Evolutionary conservation across 2,113 vertebrate species (phyloP), one percentile per base, ranked within the genome.

Genomic region (Alosa alosa): DNA sequence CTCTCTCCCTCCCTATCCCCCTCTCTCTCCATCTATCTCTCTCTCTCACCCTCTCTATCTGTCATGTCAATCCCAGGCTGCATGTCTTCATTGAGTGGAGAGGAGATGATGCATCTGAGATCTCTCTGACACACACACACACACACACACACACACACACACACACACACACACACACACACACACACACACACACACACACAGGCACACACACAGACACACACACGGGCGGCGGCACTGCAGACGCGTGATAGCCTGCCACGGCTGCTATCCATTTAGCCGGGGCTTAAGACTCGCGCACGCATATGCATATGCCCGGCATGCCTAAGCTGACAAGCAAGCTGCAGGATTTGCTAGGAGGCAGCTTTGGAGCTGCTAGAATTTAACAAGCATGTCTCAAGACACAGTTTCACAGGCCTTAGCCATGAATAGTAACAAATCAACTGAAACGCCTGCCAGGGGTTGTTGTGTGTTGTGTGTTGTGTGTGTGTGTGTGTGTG

Each of bases 301-400:
- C 92, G 91, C 92, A 94, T 94, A 94, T 95, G 94, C 94, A 94
- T 93, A 95, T 93, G 94, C 90, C 86, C 91, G 91, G 93, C 90
- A 86, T 94, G 87, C 64, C 92, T 95, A 91, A 95, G 93, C 94
- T 94, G 90, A 93, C 93, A 95, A 94, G 91, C 90, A 94, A 93
- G 93, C 91, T 93, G 94, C 91, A 83, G 82, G 91, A 95, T 95
- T 90, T 95, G 83, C 91, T 95, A 92, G 92, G 92, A 96, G 93
- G 88, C 91, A 84, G 57, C 90, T 94, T 94, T 94, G 91, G 92
- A 94, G 92, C 93, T n/a, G n/a, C n/a, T n/a, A n/a, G n/a, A 94
- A 95, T 96, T 95, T 95, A 96, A 96, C 95, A 95, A 96, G 94
- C 92, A 92, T 94, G 92, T 90, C 92, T 94, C n/a, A n/a, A n/a